Base-by-base conservation (phyloP, 2,797 vertebrate genomes). In the Typhlichthys subterraneus region DNA sequence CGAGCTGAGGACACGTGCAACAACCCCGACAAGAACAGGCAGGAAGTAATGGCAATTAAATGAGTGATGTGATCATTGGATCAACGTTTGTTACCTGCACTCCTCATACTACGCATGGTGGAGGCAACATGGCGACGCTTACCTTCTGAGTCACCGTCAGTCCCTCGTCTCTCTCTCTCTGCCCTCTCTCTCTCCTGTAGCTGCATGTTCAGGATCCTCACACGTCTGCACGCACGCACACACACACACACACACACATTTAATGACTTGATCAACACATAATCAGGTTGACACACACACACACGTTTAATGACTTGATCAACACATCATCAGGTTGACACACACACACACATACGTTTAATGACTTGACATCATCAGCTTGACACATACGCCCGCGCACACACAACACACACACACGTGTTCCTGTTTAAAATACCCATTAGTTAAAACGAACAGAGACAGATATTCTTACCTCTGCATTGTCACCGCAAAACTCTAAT, bases 161-260 rank as follows among this genome's bases (percentile, higher is more conserved):
- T 59, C 3, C 84, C 65, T 53, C 61, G 81, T 74, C 73, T 74
- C 56, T 77, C 77, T 46, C 85, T 88, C 70, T 91, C 91, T 51
- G 60, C 83, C 75, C 85, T 87, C 80, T 92, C 93, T 62, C 67
- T 89, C 69, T 95, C 91, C 74, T 77, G 60, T 6, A 96, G 81
- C 86, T 93, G 93, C 73, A 95, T 94, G 69, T 95, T 95, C 82
- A 95, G 75, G 73, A 89, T 92, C 84, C 87, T 91, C 67, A 95
- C 69, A 69, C 85, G 92, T 79, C 95, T 98, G 77, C 61, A 1
- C 3, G 62, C 38, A 72, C 5, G 67, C 49, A 48, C 52, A 29
- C 45, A 17, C 45, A 15, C 14, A 58, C 48, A 47, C 8, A 11
- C 17, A 29, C 7, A 52, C 13, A 53, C 8, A 42, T 8, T 4